Percentiles rank a stretch among this genome's conserved stretches.
phyloP scores from a whole-genome alignment of 2,888 invertebrate species.

The Arge pagana region DNA sequence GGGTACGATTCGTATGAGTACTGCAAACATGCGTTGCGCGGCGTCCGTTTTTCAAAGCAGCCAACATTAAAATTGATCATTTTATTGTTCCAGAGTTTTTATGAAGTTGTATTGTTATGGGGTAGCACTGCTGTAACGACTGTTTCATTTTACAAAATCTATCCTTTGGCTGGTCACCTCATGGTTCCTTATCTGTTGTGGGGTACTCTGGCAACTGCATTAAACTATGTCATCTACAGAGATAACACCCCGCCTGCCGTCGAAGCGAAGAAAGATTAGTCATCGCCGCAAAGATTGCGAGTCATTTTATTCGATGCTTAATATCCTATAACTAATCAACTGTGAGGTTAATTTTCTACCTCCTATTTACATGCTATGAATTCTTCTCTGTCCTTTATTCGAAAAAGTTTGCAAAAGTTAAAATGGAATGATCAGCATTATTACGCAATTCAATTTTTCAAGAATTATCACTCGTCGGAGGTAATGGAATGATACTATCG shows the following conservation, averaged over 20 bases:
- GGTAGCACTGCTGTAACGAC: constrained; percentile 65
- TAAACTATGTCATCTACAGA: constrained; percentile 71
- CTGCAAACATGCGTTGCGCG: neutral
- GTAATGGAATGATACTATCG: too few relatives aligned
- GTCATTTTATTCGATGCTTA: too few relatives aligned
- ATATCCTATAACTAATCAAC: too few relatives aligned
- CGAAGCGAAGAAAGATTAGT: constrained; percentile 40
- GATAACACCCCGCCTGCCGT: constrained; percentile 60
- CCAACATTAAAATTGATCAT: constrained; percentile 8
- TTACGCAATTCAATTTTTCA: too few relatives aligned
- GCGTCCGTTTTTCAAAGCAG: neutral
- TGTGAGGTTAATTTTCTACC: too few relatives aligned
- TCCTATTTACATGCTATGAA: too few relatives aligned
- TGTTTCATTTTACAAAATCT: constrained; percentile 66
- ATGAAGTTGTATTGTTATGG: constrained; percentile 66
- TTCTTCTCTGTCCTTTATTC: too few relatives aligned
- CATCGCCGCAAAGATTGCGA: too few relatives aligned
- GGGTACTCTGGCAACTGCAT: constrained; percentile 70
- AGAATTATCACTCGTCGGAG: too few relatives aligned
- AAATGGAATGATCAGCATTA: too few relatives aligned
- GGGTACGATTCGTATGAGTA: constrained; percentile 60
- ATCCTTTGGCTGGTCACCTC: constrained; percentile 68
- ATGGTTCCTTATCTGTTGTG: constrained; percentile 79
- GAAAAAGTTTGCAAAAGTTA: too few relatives aligned
- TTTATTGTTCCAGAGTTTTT: constrained; percentile 66